Evolutionary conservation across 2,888 invertebrate genomes (phyloP).

Genomic region (Dexiosoma caninum): DNA sequence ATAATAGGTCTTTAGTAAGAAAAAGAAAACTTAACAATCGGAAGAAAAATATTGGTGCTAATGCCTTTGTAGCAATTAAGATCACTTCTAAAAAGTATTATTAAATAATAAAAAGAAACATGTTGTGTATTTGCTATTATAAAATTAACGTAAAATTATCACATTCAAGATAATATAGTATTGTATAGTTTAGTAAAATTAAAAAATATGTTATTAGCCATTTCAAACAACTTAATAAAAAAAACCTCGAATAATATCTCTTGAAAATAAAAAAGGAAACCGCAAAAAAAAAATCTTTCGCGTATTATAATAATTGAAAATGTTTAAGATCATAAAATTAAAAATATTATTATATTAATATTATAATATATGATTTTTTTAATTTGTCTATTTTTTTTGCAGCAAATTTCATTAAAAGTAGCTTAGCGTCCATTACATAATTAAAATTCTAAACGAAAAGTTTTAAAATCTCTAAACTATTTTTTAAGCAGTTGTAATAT

Average conservation of each 20-base stretch:
- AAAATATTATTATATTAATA: background rate
- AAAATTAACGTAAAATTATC: slow-evolving; percentile 28
- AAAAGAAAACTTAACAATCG: background rate
- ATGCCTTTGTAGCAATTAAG: slow-evolving; percentile 25
- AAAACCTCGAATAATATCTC: slow-evolving; percentile 2
- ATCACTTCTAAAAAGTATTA: slow-evolving; percentile 41
- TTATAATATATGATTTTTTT: background rate
- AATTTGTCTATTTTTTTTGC: background rate
- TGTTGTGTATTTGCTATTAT: slow-evolving; percentile 43
- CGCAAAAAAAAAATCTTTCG: background rate
- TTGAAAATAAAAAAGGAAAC: background rate
- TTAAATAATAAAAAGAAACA: slow-evolving; percentile 18
- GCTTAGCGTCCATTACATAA: slow-evolving; percentile 21
- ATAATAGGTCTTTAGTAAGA: slow-evolving; percentile 43
- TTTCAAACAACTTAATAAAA: slow-evolving; percentile 24
- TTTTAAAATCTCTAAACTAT: background rate
- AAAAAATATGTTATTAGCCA: slow-evolving; percentile 31
- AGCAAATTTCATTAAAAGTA: background rate
- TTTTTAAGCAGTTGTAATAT: slow-evolving; percentile 5
- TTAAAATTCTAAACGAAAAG: background rate
- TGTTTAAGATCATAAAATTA: slow-evolving; percentile 6
- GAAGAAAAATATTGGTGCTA: slow-evolving; percentile 39
- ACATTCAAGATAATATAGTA: background rate
- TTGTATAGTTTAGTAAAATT: slow-evolving; percentile 50
- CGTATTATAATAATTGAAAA: slow-evolving; percentile 21